These are phyloP conservation scores for Archilochus colubris DNA, from an alignment of 2,113 vertebrate genomes.

Conservation along the genomic window DNA sequence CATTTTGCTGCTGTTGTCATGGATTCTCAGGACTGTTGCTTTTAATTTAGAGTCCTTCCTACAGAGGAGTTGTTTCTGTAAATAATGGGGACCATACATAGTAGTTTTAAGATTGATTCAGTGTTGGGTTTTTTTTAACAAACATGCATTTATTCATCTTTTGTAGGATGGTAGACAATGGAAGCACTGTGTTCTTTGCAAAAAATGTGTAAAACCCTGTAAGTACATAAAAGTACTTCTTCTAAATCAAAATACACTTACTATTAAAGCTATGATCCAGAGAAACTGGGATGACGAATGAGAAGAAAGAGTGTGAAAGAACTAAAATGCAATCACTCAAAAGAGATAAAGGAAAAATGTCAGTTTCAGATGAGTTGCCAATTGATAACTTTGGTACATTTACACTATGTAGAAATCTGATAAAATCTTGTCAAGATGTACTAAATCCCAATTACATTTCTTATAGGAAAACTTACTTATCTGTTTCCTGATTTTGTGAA, in stretches of 20 bases:
- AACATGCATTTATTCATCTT: slow-evolving; percentile 4
- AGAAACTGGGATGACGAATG: neutral
- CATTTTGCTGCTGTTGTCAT: neutral
- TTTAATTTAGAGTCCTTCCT: neutral
- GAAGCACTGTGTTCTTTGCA: slow-evolving; percentile 89
- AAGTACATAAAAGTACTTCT: slow-evolving; percentile 69
- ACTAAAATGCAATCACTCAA: neutral
- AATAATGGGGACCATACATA: neutral
- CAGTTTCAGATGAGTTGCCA: neutral
- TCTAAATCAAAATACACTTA: neutral
- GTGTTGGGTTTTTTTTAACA: neutral
- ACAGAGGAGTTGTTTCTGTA: neutral
- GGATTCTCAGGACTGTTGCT: slow-evolving; percentile 5
- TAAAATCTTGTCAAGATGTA: neutral
- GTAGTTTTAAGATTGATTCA: neutral
- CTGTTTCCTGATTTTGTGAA: neutral
- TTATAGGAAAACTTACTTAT: neutral
- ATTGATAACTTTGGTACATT: neutral
- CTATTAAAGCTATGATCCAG: neutral
- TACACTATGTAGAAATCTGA: neutral
- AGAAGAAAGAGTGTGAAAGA: neutral
- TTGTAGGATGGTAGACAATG: slow-evolving; percentile 90
- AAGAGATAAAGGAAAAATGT: neutral
- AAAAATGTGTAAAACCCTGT: slow-evolving; percentile 95
- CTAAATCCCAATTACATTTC: neutral